These are phyloP conservation scores for Aromia moschata DNA, from an alignment of 2,888 invertebrate genomes.

Conservation along the genomic window DNA sequence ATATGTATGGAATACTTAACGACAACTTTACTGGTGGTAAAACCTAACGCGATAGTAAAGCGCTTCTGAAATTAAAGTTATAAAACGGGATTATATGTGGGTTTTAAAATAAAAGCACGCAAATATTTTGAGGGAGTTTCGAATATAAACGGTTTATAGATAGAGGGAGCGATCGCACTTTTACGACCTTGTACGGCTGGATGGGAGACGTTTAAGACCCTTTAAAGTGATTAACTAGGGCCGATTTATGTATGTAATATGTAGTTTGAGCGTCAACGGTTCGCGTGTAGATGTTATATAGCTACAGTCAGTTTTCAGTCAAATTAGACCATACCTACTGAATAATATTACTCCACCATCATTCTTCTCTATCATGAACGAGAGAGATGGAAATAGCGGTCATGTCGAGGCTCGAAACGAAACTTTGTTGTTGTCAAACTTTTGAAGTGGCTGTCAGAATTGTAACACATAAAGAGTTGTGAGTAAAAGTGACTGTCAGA, in stretches of 20 bases:
- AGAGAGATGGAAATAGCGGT: too few species aligned
- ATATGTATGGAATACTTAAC: slow-evolving; percentile 25
- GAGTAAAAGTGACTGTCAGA: too few species aligned
- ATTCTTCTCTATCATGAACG: too few species aligned
- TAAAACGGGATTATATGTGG: slow-evolving; percentile 50
- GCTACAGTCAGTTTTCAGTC: too few species aligned
- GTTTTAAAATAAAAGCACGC: slow-evolving; percentile 50
- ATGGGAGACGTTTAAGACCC: slow-evolving; percentile 13
- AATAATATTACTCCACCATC: too few species aligned
- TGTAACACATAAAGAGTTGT: too few species aligned
- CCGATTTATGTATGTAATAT: slow-evolving; percentile 15
- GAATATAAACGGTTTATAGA: slow-evolving; percentile 35
- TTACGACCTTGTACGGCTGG: slow-evolving; percentile 21
- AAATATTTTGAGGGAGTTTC: slow-evolving; percentile 42
- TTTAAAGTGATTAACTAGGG: slow-evolving; percentile 22
- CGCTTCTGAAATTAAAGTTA: slow-evolving; percentile 53
- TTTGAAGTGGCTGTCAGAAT: too few species aligned
- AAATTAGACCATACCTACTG: too few species aligned
- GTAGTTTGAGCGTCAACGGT: too few species aligned
- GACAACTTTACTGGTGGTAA: slow-evolving; percentile 46
- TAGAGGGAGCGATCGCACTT: slow-evolving; percentile 17
- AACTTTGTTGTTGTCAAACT: too few species aligned
- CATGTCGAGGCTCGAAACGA: too few species aligned
- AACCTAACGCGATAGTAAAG: slow-evolving; percentile 46
- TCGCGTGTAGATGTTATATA: too few species aligned